phyloP scores from a whole-genome alignment of 2,113 vertebrate genomes.

The Gnathonemus longibarbis region DNA sequence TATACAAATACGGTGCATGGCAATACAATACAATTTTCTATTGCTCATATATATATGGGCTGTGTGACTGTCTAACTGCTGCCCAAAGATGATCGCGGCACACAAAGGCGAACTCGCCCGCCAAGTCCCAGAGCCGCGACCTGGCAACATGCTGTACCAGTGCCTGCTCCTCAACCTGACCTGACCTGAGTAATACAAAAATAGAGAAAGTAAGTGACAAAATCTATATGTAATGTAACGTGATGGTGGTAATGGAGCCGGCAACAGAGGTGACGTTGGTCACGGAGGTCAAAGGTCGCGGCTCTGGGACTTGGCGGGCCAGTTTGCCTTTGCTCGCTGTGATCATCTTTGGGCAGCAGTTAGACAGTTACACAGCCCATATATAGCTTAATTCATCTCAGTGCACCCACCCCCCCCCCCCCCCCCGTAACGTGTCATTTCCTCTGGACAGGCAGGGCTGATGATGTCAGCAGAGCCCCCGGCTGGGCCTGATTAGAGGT shows the following conservation, averaged over 20 bases:
- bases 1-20: background rate
- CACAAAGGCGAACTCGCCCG: background rate
- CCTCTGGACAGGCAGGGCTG: background rate
- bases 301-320: too few species aligned
- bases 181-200: background rate
- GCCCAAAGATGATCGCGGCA: slow-evolving; percentile 11
- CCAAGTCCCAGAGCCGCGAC: background rate
- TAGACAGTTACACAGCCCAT: slow-evolving; percentile 26
- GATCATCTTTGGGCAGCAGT: slow-evolving; percentile 28
- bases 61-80: slow-evolving; percentile 33
- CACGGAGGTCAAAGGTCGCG: background rate
- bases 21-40: too few species aligned
- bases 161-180: too few species aligned
- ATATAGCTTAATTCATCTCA: background rate
- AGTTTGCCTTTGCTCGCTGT: background rate
- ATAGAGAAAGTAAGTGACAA: background rate
- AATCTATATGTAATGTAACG: background rate
- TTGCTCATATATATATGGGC: background rate
- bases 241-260: background rate
- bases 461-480: background rate
- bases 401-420: background rate
- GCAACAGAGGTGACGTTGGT: too few species aligned
- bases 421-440: background rate
- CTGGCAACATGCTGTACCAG: background rate
- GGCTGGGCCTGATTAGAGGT: background rate